Evolutionary conservation across 2,113 vertebrate genomes (phyloP).

Genomic region (Laticauda colubrina): DNA sequence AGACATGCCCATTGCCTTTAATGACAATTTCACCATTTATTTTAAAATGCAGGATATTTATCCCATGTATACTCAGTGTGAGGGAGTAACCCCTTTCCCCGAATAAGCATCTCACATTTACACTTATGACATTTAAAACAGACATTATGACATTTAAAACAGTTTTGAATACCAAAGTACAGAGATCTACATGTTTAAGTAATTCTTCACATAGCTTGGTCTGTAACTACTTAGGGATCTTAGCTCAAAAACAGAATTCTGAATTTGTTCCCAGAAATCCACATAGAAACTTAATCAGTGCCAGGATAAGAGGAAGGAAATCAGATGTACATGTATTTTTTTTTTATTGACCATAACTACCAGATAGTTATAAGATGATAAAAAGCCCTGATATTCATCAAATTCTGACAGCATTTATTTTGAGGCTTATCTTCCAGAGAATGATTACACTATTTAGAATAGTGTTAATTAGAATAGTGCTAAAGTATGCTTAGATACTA

Average conservation of each 20-base stretch:
- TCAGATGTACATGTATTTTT: not conserved
- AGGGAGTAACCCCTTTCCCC: not conserved
- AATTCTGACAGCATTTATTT: constrained; percentile 8
- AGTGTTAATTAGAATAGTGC: not conserved
- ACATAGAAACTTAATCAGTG: not conserved
- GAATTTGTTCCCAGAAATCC: not conserved
- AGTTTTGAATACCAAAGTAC: not conserved
- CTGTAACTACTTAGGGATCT: not conserved
- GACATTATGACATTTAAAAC: not conserved
- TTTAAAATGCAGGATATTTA: not conserved
- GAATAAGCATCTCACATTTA: not conserved
- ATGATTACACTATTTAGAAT: not conserved
- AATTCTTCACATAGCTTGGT: not conserved
- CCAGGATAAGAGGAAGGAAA: not conserved
- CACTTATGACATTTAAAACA: not conserved
- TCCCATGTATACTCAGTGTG: not conserved
- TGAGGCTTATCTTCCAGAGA: not conserved
- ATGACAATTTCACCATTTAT: not conserved
- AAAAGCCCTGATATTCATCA: not conserved
- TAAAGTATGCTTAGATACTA: not conserved
- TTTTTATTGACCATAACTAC: not conserved
- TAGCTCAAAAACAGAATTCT: not conserved
- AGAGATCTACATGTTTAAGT: not conserved
- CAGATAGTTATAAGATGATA: constrained; percentile 1
- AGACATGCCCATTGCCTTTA: not conserved